Evolutionary conservation across 2,888 invertebrate genomes (phyloP).

Genomic region (Amiota communis): DNA sequence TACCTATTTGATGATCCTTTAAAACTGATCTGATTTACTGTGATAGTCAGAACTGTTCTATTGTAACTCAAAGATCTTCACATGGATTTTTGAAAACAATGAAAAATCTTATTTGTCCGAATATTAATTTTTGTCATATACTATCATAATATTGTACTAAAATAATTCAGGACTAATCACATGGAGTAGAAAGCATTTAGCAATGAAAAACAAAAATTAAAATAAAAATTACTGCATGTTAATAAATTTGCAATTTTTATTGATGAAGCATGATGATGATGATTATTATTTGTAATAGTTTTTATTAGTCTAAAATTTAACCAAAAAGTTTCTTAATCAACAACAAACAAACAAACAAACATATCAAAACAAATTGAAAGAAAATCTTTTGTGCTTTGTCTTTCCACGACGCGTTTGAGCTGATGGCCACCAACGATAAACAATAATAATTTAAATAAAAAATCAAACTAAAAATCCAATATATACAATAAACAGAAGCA

Average conservation of each 20-base stretch:
- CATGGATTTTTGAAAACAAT: too few species aligned
- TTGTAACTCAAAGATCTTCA: too few species aligned
- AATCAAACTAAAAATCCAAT: constrained; percentile 59
- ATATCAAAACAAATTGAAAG: constrained; percentile 52
- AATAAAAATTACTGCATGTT: constrained; percentile 24
- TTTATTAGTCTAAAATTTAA: constrained; percentile 38
- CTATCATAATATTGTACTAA: neutral
- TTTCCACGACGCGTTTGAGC: constrained; percentile 74
- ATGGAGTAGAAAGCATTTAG: too few species aligned
- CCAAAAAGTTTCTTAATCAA: constrained; percentile 34
- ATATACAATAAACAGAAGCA: constrained; percentile 59
- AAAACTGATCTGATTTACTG: too few species aligned
- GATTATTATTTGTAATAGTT: constrained; percentile 27
- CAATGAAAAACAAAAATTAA: constrained; percentile 35
- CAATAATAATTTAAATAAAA: constrained; percentile 65
- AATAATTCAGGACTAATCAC: neutral
- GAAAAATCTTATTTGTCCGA: too few species aligned
- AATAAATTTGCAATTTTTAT: neutral
- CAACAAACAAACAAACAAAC: constrained; percentile 37
- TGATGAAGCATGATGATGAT: neutral
- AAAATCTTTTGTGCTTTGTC: constrained; percentile 73
- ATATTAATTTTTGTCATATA: neutral
- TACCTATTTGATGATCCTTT: too few species aligned
- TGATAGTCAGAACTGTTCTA: too few species aligned
- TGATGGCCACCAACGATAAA: constrained; percentile 73